Evolutionary conservation across 2,113 vertebrate genomes (phyloP).

Genomic region (Prolemur simus): DNA sequence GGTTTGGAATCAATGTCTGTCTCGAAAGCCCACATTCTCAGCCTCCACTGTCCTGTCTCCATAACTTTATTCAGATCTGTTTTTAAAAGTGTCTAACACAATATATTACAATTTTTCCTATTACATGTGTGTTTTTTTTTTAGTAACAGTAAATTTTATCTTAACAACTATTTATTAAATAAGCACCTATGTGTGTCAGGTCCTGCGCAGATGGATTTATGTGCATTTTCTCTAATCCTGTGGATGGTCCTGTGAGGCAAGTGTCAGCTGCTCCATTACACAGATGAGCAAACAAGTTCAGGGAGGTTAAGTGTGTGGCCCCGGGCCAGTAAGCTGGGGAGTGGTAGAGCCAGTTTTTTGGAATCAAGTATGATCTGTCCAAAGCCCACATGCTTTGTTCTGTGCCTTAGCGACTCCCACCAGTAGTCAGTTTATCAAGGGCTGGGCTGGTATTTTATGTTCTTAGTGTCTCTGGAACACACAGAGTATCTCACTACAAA

Average conservation of each 20-base stretch:
- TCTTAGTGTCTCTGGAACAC: background rate
- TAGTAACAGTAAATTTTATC: background rate
- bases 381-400: background rate
- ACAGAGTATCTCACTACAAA: background rate
- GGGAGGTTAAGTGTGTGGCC: background rate
- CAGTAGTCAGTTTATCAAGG: background rate
- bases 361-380: background rate
- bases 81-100: background rate
- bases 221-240: background rate
- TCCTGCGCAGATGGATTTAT: fast-evolving
- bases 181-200: background rate
- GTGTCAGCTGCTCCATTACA: background rate
- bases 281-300: background rate
- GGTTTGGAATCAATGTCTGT: background rate
- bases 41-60: background rate
- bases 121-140: background rate
- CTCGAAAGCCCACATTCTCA: background rate
- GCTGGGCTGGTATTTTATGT: background rate
- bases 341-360: background rate
- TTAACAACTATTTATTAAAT: background rate
- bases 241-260: background rate
- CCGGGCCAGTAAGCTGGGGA: background rate
- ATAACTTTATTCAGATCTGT: background rate
- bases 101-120: background rate
- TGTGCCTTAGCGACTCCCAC: background rate